Percentiles rank a stretch among this genome's conserved stretches.
Evolutionary conservation across 1,140 invertebrate genomes (phyloP).

Genomic region (Adoxophyes honmai): DNA sequence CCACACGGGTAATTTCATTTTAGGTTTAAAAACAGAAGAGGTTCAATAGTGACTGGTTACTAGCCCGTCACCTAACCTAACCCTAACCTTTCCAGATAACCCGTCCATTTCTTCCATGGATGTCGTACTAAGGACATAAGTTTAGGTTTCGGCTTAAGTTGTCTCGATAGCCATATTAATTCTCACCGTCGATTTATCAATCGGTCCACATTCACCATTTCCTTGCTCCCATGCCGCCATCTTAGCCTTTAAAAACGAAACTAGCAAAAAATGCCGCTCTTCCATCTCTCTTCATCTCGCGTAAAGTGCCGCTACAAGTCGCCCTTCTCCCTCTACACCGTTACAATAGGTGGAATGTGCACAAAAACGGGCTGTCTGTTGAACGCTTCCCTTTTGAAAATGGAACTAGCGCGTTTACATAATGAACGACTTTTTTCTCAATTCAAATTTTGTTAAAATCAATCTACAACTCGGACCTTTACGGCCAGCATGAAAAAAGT

Average conservation of each 20-base stretch:
- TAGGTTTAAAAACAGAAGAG: no score
- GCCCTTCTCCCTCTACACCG: constrained; percentile 36
- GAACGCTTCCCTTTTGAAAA: constrained; percentile 44
- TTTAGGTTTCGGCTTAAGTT: no score
- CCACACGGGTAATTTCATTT: no score
- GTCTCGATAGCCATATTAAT: no score
- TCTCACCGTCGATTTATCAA: no score
- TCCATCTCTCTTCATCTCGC: constrained; percentile 32
- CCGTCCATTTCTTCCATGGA: no score
- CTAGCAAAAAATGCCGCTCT: constrained; percentile 39
- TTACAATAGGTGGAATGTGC: constrained; percentile 58
- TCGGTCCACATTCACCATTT: neutral
- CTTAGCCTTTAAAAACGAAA: constrained; percentile 28
- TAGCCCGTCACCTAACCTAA: no score
- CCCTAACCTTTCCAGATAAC: no score
- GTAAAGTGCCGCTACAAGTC: constrained; percentile 7
- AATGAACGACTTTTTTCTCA: constrained; percentile 13
- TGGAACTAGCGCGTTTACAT: constrained; percentile 17
- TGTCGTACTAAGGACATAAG: no score
- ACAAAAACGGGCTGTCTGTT: constrained; percentile 42
- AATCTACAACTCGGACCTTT: neutral
- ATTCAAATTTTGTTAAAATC: constrained; percentile 3
- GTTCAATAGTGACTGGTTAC: no score
- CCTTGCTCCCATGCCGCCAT: neutral
- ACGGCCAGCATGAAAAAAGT: constrained; percentile 17